Evolutionary conservation across 2,113 vertebrate genomes (phyloP), one percentile per base, ranked within the genome.

Genomic region (Myrmophylax atrothorax): DNA sequence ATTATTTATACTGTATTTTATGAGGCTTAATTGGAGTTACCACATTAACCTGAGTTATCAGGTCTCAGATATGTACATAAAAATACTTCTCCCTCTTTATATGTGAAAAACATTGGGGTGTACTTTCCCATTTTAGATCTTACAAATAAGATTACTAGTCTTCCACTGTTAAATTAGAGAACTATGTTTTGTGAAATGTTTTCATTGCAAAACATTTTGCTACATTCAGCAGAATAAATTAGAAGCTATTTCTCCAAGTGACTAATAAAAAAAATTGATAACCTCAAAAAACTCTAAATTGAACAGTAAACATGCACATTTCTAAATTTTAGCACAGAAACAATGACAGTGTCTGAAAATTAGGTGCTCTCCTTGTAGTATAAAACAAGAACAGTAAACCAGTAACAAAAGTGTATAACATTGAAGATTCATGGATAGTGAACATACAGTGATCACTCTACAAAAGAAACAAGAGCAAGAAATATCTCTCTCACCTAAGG

Each of bases 261-360:
- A 14, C 40, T 40, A 42, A 42, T 42, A 42, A 42, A 42, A 42
- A 42, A 14, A 42, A 15, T 42, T 42, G 40, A 42, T 42, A 42
- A 50, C 11, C 66, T 22, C 40, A 1, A 60, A 92, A 91, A 50
- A 24, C 40, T 93, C 38, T 33, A 29, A 44, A 87, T 13, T 67
- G 24, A 69, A 49, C 12, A 20, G 22, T 40, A 91, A 86, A 67
- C 7, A 40, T 2, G 1, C 8, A 46, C 0, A 0, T 82, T 80
- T 92, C 53, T 62, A 72, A 60, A 77, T 49, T 70, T 66, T 28
- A 72, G 6, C 29, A 78, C 9, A 85, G 25, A 84, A 68, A 28
- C 9, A 64, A 44, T 25, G 35, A 13, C 29, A 84, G 14, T 4
- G 8, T 40, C 28, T 77, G 38, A 76, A 74, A 19, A 87, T 52